phyloP scores from a whole-genome alignment of 2,113 vertebrate species.

The Tauraco erythrolophus region DNA sequence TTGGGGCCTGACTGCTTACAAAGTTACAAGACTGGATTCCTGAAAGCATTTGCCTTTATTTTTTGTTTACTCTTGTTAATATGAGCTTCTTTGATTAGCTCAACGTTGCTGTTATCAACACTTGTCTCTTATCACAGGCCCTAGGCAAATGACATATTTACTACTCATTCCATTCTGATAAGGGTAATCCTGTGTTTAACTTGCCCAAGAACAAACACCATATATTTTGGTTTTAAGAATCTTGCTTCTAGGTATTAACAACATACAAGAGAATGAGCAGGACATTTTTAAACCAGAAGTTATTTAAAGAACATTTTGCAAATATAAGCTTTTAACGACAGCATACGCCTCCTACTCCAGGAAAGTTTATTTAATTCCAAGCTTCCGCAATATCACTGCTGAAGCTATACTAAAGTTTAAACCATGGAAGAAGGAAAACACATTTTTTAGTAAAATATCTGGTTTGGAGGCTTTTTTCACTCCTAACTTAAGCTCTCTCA shows the following conservation, averaged over 20 bases:
- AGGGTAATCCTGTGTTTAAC: conserved; percentile 79
- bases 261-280: conserved; percentile 37
- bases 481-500: not conserved
- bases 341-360: not conserved
- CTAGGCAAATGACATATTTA: conserved; percentile 77
- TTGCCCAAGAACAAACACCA: conserved; percentile 74
- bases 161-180: conserved; percentile 78
- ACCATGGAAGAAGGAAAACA: not conserved
- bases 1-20: conserved; percentile 23
- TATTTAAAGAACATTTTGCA: not conserved
- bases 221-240: conserved; percentile 70
- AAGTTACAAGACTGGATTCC: conserved; percentile 69
- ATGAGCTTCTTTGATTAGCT: conserved; percentile 77
- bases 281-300: conserved; percentile 2
- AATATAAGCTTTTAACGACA: not conserved
- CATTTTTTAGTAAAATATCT: conserved; percentile 43
- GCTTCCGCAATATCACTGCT: not conserved
- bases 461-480: not conserved
- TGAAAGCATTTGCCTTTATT: conserved; percentile 65
- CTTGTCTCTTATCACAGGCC: conserved; percentile 74
- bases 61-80: conserved; percentile 75
- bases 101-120: conserved; percentile 75
- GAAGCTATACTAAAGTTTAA: conserved; percentile 19
- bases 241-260: conserved; percentile 71
- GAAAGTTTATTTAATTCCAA: conserved; percentile 43